Evolutionary conservation across 2,797 vertebrate species (phyloP), one percentile per base, ranked within the genome.

Genomic region (Synaphobranchus kaupii): DNA sequence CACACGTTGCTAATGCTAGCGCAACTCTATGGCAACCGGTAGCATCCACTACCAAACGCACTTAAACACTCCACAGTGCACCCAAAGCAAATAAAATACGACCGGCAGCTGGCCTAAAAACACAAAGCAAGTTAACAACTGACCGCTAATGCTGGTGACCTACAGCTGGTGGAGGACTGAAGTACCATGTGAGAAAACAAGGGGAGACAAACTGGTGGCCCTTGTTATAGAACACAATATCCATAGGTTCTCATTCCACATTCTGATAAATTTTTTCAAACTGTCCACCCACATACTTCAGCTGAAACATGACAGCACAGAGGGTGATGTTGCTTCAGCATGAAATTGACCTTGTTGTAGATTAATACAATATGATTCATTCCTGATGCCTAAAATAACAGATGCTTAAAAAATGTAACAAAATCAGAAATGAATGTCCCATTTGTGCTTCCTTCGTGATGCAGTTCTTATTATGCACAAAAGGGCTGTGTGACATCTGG

Each of bases 281-380:
- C 71, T 76, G 50, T 84, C 56, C 84, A 50, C 76, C 87, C 84
- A 88, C 76, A 34, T n/a, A 28, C 78, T 85, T 47, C 44, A 20
- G 78, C 76, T 44, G 54, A 68, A 52, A 5, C 22, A 20, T 47
- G 13, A 15, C 20, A 80, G 17, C 17, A 48, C 13, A 48, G 39
- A 60, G n/a, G 34, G 54, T 44, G 25, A 56, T 80, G 54, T 80
- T 86, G 78, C 58, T 80, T 56, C 73, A n/a, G 73, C 76, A 50
- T 78, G 76, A 85, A 60, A 66, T 60, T 50, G 87, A 60, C 87
- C 71, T 82, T 54, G 83, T 47, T 48, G 58, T 68, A 78, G 54
- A n/a, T 39, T 28, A 81, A 39, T 34, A 52, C 44, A 20, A 6
- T 56, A 60, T 84, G 88, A 88, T 31, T 80, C 81, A 88, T 81